phyloP scores from a whole-genome alignment of 2,888 invertebrate species.

The Nomada ferruginata region DNA sequence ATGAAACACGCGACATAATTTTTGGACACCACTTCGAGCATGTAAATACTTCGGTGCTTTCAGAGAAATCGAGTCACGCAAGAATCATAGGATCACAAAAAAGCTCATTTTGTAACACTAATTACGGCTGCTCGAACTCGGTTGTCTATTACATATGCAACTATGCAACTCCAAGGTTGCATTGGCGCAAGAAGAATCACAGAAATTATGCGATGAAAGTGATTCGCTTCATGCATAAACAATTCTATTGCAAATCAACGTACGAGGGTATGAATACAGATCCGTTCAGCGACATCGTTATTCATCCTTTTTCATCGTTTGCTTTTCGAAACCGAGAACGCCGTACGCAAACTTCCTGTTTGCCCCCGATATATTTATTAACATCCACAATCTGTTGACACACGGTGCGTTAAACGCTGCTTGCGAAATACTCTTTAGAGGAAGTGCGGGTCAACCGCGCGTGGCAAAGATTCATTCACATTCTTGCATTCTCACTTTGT shows the following conservation, averaged over 20 bases:
- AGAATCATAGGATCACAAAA: slow-evolving; percentile 31
- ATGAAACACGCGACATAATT: slow-evolving; percentile 25
- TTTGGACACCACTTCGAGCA: slow-evolving; percentile 8
- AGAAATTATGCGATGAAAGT: slow-evolving; percentile 40
- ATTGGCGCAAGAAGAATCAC: slow-evolving; percentile 57
- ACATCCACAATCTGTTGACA: slow-evolving; percentile 41
- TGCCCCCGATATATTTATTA: slow-evolving; percentile 14
- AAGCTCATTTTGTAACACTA: slow-evolving; percentile 58
- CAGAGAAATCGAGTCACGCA: slow-evolving; percentile 33
- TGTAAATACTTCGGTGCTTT: slow-evolving; percentile 14
- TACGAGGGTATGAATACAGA: not conserved
- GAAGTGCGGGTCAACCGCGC: slow-evolving; percentile 63
- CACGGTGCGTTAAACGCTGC: slow-evolving; percentile 45
- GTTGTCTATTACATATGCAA: slow-evolving; percentile 61
- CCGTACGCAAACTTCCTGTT: slow-evolving; percentile 17
- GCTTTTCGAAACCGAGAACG: not conserved
- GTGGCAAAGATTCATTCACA: slow-evolving; percentile 63
- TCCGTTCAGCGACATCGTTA: not conserved
- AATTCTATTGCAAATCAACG: slow-evolving; percentile 21
- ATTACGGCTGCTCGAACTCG: slow-evolving; percentile 52
- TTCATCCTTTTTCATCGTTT: slow-evolving; percentile 6
- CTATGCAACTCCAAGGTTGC: slow-evolving; percentile 61
- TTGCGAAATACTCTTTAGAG: slow-evolving; percentile 66
- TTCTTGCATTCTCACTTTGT: slow-evolving; percentile 63
- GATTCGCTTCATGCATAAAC: slow-evolving; percentile 36